These are phyloP conservation scores for Spizella passerina DNA, from an alignment of 2,797 vertebrate species.

Conservation along the genomic window DNA sequence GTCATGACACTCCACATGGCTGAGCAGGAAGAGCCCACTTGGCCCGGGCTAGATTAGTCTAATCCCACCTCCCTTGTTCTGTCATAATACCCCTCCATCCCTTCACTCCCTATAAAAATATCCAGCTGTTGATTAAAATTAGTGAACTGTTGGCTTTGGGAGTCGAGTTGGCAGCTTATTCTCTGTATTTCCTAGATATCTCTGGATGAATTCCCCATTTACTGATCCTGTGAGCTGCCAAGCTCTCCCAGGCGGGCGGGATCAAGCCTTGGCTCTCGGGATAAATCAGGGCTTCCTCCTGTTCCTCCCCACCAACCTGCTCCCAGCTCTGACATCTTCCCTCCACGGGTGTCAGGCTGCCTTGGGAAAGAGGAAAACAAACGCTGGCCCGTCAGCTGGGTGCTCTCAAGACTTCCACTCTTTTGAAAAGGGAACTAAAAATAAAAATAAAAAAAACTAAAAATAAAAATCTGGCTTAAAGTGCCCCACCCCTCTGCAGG, in stretches of 20 bases:
- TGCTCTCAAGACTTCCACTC: background rate
- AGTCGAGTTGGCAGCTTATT: constrained; percentile 42
- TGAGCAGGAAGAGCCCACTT: constrained; percentile 68
- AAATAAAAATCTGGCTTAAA: background rate
- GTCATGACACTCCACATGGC: constrained; percentile 63
- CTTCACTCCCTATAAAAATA: constrained; percentile 69
- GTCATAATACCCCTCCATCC: constrained; percentile 68
- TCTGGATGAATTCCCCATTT: constrained; percentile 61
- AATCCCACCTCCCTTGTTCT: constrained; percentile 70
- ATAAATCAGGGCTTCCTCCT: constrained; percentile 22
- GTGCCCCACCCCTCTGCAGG: background rate
- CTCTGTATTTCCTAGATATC: constrained; percentile 35
- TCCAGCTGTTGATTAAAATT: constrained; percentile 72
- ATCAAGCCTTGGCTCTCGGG: background rate
- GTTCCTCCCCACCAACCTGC: constrained; percentile 19
- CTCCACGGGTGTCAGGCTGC: background rate
- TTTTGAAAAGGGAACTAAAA: background rate
- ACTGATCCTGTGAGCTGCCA: constrained; percentile 20
- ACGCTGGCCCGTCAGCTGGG: background rate
- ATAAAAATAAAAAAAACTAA: too few species aligned
- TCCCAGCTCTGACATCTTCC: background rate
- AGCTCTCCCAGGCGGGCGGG: background rate
- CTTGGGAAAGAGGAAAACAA: constrained; percentile 6
- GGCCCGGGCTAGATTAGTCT: constrained; percentile 65
- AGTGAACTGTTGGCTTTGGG: constrained; percentile 58